A percentile compares a stretch with the other conserved stretches of the same genome.
Conservation (phyloP, 35 echinoderm and acorn worm genomes). For the Strongylocentrotus purpuratus region DNA sequence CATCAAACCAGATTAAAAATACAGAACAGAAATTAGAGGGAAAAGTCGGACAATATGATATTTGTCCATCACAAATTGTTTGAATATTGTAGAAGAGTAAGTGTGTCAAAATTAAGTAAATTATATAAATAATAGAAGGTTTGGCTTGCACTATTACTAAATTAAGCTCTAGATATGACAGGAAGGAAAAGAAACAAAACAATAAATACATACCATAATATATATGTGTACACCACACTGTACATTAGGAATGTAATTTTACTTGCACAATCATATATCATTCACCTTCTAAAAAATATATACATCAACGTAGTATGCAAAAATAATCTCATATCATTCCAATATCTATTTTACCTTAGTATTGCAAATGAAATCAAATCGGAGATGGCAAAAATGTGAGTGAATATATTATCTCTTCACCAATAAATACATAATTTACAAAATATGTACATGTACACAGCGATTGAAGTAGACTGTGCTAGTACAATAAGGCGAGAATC, state of each 20-base stretch:
- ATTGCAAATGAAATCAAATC: neutral
- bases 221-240: neutral
- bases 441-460: neutral
- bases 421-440: neutral
- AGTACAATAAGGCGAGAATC: neutral
- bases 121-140: no score
- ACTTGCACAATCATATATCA: neutral
- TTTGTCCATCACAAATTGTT: no score
- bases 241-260: neutral
- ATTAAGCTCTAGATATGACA: neutral
- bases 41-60: no score
- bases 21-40: no score
- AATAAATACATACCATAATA: neutral
- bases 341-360: neutral
- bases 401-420: neutral
- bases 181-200: neutral
- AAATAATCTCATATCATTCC: neutral
- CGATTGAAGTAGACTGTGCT: neutral
- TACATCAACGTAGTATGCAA: neutral
- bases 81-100: neutral
- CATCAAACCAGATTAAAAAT: no score
- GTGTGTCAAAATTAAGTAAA: neutral
- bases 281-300: neutral
- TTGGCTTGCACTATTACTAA: no score
- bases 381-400: neutral